Conservation (phyloP, 2,797 vertebrate genomes). For the Clamator glandarius region DNA sequence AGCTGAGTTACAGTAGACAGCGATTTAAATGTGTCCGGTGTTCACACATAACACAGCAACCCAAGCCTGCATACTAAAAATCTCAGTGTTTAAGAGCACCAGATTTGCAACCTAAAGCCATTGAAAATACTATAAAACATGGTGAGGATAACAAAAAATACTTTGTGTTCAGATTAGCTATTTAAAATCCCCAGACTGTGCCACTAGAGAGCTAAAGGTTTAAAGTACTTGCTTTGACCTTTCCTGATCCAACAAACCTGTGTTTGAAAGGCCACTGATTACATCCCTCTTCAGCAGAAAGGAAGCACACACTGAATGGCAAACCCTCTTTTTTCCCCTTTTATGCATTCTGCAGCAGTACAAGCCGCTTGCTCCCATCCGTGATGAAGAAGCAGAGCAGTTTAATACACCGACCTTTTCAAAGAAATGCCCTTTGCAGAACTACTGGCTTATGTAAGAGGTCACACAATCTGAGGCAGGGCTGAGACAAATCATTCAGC, state of each 20-base stretch:
- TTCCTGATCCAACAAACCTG: neutral
- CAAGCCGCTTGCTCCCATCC: neutral
- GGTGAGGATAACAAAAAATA: neutral
- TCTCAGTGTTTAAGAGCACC: too few relatives aligned
- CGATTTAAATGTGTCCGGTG: neutral
- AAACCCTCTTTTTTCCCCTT: neutral
- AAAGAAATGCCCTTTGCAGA: conserved; percentile 27
- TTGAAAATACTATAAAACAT: fast-evolving
- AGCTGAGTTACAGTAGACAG: neutral
- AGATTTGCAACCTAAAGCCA: neutral
- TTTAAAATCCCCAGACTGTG: neutral
- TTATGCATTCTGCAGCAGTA: neutral
- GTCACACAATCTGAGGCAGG: neutral
- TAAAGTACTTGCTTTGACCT: neutral
- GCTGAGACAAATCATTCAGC: neutral
- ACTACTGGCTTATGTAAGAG: neutral
- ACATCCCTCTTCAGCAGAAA: neutral
- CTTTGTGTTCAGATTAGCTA: neutral
- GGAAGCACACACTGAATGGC: neutral
- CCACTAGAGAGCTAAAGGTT: neutral
- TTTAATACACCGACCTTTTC: neutral
- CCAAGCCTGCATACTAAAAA: neutral
- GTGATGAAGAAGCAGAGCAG: neutral
- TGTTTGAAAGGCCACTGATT: neutral
- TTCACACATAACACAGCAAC: neutral